Conservation (phyloP, 2,797 vertebrate species). For the Varecia variegata region DNA sequence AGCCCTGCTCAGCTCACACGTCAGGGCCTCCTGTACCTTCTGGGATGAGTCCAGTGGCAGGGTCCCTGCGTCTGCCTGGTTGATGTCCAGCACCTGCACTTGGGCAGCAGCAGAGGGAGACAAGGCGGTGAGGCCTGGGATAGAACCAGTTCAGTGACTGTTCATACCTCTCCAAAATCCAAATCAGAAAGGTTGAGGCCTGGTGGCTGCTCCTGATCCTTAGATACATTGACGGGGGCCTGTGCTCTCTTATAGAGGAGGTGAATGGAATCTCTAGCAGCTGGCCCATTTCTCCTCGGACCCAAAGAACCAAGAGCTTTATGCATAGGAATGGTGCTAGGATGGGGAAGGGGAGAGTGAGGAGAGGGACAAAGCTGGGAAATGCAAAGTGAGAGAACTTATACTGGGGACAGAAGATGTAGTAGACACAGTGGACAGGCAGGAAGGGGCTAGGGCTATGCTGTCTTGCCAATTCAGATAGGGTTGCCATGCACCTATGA, state of each 20-base stretch:
- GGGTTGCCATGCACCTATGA: background rate
- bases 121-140: background rate
- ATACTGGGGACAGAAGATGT: background rate
- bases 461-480: background rate
- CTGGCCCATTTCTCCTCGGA: background rate
- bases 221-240: background rate
- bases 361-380: background rate
- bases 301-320: background rate
- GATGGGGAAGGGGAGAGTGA: accelerated
- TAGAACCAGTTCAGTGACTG: background rate
- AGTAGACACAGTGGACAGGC: background rate
- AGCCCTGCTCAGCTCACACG: slow-evolving; percentile 91
- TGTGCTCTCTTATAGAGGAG: background rate
- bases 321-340: background rate
- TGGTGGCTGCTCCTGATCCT: background rate
- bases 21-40: slow-evolving; percentile 90
- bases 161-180: background rate
- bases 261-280: background rate
- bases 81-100: slow-evolving; percentile 92
- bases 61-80: slow-evolving; percentile 88
- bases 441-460: background rate
- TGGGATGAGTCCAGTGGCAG: slow-evolving; percentile 85
- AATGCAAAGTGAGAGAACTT: background rate
- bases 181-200: background rate
- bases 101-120: background rate